Percentiles rank a stretch among this genome's conserved stretches.
Evolutionary conservation across 1,140 invertebrate genomes (phyloP).

Genomic region (Plectrocnemia conspersa): DNA sequence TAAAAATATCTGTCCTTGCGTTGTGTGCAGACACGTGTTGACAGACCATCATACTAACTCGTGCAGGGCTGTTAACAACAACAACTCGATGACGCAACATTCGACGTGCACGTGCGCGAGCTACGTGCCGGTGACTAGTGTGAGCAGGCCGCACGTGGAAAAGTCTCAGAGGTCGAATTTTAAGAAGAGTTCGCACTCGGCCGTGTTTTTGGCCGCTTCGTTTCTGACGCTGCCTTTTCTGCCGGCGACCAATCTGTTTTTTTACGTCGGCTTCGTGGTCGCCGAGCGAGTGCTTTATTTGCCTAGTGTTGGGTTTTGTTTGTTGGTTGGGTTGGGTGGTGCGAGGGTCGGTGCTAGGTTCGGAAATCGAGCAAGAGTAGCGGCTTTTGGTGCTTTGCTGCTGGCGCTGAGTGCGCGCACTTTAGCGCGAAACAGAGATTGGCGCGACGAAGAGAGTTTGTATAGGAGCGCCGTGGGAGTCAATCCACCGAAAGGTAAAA

Average conservation of each 20-base stretch:
- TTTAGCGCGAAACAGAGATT: constrained; percentile 79
- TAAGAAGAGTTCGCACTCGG: constrained; percentile 45
- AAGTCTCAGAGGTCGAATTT: constrained; percentile 35
- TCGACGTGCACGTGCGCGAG: constrained; percentile 45
- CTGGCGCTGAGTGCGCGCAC: constrained; percentile 73
- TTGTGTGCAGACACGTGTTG: constrained; percentile 50
- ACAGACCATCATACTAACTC: constrained; percentile 52
- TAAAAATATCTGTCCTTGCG: constrained; percentile 47
- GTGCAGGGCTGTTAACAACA: constrained; percentile 56
- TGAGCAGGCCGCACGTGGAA: constrained; percentile 37
- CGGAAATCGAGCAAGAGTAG: constrained; percentile 47
- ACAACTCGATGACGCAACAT: constrained; percentile 51
- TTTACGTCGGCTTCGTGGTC: constrained; percentile 96
- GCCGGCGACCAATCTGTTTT: constrained; percentile 89
- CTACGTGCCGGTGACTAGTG: constrained; percentile 34
- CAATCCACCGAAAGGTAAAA: constrained; percentile 96
- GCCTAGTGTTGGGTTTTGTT: constrained; percentile 92
- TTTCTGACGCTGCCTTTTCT: constrained; percentile 87
- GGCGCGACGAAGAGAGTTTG: constrained; percentile 88
- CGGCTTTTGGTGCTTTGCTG: constrained; percentile 56
- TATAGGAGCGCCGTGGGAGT: constrained; percentile 86
- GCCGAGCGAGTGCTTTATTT: constrained; percentile 93
- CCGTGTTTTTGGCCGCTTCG: constrained; percentile 61
- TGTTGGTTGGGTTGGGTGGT: constrained; percentile 75
- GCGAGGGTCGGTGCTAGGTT: constrained; percentile 53